Base-by-base conservation (phyloP, 2,888 invertebrate species). In the Hyles lineata region DNA sequence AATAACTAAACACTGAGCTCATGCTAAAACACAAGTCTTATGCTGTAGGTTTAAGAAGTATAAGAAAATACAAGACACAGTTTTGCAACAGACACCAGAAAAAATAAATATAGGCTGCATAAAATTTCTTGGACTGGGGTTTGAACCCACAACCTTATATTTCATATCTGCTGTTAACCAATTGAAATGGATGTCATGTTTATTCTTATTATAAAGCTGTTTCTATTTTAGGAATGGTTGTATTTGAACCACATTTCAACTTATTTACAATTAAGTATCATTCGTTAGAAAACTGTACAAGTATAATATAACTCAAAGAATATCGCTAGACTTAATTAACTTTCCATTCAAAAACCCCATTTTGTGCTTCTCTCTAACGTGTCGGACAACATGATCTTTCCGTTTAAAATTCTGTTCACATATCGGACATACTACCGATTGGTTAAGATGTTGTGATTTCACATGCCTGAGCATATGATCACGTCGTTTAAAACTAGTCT, bases 391-490 rank as follows among this genome's bases (percentile, higher is more conserved):
- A 77, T 90, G 91, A 35, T 91, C 91, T 59, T 83, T 88, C 1
- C 91, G 73, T 63, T 89, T 91, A n/a, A 87, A 91, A 0, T 76
- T 76, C 32, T 87, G 85, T 0, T 81, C 75, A 25, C 91, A 91
- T 0, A 91, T 70, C 0, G 89, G 89, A 71, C 91, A 91, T 0
- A 76, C 75, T 0, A 85, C 82, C 7, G 78, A 75, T 35, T 85
- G 78, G 4, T 89, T 87, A 21, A 89, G 76, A 78, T 91, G 91
- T 60, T 87, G 84, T 0, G 89, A 86, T 35, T 89, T 90, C 0
- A 89, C 76, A 71, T 91, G 91, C 5, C 91, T 78, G 0, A 89
- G 50, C 89, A 91, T 88, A 52, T 91, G 91, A 70, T 91, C 91
- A 9, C 86, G 74, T 0, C 91, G 75, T 55, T 91, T 91, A 63